These are phyloP conservation scores for Zosterops lateralis DNA, from an alignment of 2,113 vertebrate species.

Conservation along the genomic window DNA sequence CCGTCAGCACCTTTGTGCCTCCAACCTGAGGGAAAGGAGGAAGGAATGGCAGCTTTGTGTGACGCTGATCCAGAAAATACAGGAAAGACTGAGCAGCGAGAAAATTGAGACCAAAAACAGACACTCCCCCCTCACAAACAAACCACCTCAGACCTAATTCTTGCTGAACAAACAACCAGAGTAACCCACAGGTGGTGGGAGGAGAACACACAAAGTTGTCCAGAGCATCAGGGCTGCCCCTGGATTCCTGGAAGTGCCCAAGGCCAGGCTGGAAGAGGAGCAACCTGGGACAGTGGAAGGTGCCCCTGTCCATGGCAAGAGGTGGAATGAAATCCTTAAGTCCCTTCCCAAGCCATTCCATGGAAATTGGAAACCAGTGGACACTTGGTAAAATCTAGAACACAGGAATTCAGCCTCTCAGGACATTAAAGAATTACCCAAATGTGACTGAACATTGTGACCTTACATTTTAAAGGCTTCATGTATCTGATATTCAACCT, in stretches of 20 bases:
- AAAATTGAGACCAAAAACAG: neutral
- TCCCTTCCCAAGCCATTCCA: neutral
- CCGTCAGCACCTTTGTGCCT: constrained; percentile 74
- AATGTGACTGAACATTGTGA: neutral
- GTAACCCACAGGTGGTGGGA: neutral
- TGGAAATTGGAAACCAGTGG: neutral
- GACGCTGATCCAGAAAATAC: neutral
- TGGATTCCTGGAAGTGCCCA: neutral
- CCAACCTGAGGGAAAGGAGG: constrained; percentile 77
- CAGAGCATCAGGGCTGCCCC: neutral
- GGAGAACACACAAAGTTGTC: neutral
- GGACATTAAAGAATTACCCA: neutral
- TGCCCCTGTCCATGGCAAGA: neutral
- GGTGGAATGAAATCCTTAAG: neutral
- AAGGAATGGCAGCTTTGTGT: neutral
- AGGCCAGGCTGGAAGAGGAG: neutral
- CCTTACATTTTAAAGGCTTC: neutral
- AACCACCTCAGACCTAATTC: neutral
- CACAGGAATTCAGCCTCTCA: neutral
- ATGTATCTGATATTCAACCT: neutral
- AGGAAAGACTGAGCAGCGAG: neutral
- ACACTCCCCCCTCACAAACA: neutral
- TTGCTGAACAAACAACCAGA: neutral
- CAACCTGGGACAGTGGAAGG: neutral
- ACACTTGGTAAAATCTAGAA: neutral